Evolutionary conservation across 2,113 vertebrate species (phyloP).

Genomic region (Platycercus adscitus): DNA sequence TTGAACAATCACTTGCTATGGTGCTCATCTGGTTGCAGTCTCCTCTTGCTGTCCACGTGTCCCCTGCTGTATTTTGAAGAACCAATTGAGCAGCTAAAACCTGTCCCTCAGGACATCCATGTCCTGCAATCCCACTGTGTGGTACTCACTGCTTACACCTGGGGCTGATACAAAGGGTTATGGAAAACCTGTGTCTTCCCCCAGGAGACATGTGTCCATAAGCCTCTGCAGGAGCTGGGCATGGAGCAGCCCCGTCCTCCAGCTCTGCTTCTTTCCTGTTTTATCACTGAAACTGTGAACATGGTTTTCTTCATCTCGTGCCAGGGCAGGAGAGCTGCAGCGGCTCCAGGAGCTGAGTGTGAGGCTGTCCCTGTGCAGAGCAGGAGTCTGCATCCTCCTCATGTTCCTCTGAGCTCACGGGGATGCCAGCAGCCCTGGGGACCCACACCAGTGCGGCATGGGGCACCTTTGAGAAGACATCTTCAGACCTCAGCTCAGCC

Average conservation of each 20-base stretch:
- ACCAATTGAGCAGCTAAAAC: background rate
- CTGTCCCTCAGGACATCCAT: background rate
- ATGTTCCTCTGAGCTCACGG: accelerated
- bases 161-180: background rate
- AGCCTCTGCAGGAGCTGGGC: background rate
- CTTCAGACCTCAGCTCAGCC: background rate
- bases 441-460: accelerated
- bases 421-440: background rate
- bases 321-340: background rate
- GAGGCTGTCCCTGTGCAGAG: background rate
- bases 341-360: background rate
- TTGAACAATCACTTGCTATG: background rate
- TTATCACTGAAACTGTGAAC: slow-evolving; percentile 4
- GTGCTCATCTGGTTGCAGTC: background rate
- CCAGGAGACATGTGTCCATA: accelerated
- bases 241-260: background rate
- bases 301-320: background rate
- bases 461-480: background rate
- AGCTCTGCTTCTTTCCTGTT: background rate
- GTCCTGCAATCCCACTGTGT: background rate
- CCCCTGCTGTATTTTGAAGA: background rate
- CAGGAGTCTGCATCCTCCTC: background rate
- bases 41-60: background rate
- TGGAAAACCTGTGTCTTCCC: background rate
- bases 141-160: background rate